phyloP scores from a whole-genome alignment of 2,888 invertebrate species.

The Trissoscelio sp. region DNA sequence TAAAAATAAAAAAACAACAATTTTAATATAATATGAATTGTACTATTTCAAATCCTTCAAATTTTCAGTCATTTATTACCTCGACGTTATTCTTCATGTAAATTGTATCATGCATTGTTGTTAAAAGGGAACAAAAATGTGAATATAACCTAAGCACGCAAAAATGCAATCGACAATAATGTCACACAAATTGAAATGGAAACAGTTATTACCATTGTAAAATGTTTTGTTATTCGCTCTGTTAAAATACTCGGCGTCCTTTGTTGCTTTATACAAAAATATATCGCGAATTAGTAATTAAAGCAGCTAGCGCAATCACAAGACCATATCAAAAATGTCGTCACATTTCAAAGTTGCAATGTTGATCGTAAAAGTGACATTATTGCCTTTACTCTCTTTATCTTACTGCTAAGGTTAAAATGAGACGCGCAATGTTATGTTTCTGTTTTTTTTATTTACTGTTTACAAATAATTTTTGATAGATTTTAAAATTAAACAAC shows the following conservation, averaged over 20 bases:
- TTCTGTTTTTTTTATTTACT: too few species aligned
- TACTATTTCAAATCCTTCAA: background rate
- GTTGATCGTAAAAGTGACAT: too few species aligned
- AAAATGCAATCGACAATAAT: constrained; percentile 2
- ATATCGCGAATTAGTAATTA: constrained; percentile 23
- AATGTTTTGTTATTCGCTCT: constrained; percentile 7
- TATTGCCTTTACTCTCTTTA: too few species aligned
- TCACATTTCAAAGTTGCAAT: constrained; percentile 50
- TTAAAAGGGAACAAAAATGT: constrained; percentile 14
- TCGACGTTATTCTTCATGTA: background rate
- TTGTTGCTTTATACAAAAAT: constrained; percentile 35
- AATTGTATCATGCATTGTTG: constrained; percentile 1
- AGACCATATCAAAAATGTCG: constrained; percentile 55
- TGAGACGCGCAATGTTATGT: too few species aligned
- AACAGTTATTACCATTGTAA: constrained; percentile 24
- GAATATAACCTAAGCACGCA: constrained; percentile 32
- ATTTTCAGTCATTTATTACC: background rate
- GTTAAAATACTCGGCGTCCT: background rate
- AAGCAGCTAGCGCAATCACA: constrained; percentile 34
- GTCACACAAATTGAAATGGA: background rate
- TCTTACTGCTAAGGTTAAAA: too few species aligned
- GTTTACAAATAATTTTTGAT: too few species aligned
- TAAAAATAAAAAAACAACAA: background rate
- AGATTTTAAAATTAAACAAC: too few species aligned
- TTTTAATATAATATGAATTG: background rate